phyloP scores from a whole-genome alignment of 2,113 vertebrate genomes.

The Callipepla squamata region DNA sequence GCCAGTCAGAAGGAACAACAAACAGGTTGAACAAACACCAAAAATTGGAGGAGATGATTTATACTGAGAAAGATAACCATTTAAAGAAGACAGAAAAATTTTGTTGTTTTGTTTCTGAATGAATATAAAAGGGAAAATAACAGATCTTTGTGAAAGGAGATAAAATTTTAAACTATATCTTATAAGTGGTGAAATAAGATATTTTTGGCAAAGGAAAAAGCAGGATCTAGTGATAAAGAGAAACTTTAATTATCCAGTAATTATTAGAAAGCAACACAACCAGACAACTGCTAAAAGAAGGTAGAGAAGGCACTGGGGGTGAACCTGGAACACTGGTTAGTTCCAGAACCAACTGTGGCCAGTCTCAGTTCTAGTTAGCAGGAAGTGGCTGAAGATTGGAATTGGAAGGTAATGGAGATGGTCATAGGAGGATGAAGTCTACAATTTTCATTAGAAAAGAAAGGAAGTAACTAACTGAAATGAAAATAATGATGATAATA shows the following conservation, averaged over 20 bases:
- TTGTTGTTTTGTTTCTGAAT: neutral
- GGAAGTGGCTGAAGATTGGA: neutral
- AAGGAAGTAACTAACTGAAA: neutral
- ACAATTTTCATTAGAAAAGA: neutral
- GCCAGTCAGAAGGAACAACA: neutral
- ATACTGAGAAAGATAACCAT: neutral
- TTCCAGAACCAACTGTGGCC: neutral
- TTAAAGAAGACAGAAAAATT: neutral
- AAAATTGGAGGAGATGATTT: neutral
- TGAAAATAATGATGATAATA: neutral
- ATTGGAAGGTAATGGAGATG: fast-evolving
- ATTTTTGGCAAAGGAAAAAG: neutral
- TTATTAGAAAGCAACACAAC: neutral
- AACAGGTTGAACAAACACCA: neutral
- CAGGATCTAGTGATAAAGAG: neutral
- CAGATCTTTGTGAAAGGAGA: neutral
- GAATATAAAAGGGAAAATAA: neutral
- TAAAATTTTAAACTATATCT: neutral
- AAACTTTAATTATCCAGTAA: neutral
- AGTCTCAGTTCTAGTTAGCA: neutral
- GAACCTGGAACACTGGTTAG: neutral
- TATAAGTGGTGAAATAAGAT: neutral
- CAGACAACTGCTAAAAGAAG: neutral
- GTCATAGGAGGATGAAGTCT: neutral
- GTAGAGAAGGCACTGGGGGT: neutral